Evolutionary conservation across 2,888 invertebrate genomes (phyloP), one percentile per base, ranked within the genome.

Genomic region (Colletes collaris): DNA sequence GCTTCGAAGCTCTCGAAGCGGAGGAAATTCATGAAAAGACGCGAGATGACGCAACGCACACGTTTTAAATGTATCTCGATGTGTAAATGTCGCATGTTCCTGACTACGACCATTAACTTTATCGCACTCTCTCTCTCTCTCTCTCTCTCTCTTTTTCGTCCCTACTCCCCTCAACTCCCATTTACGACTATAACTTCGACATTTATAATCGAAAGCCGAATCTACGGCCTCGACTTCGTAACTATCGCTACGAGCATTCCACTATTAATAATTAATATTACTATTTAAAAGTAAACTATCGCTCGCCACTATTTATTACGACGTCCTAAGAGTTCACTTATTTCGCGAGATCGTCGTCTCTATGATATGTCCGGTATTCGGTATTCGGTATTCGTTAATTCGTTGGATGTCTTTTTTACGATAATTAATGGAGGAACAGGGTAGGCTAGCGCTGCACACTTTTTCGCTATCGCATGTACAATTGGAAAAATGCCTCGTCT

Each of bases 21-120:
- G 44, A 46, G 63, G 55, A 76, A 78, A 59, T 65, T 66, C 55
- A 11, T 46, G 55, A 75, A 66, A 81, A 65, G 67, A 62, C 68
- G 72, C 80, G 80, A 72, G 73, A 81, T 65, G 78, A 66, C 67
- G 63, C 63, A 70, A 77, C 40, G 68, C 70, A 74, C 77, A 79
- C 58, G 76, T 80, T 46, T 85, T 85, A 80, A 86, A 83, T 86
- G 88, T 90, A 89, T 27, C 87, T 91, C 87, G 87, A 86, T 91
- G 90, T 92, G 88, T 92, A 90, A 89, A 90, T 91, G 91, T 92
- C 91, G 91, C 91, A 90, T 91, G 91, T 91, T 91, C 89, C 90
- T 87, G 87, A 88, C 86, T 89, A 90, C 88, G 85, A 87, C 75
- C 82, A 88, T 81, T 67, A 81, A 85, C 82, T 86, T 88, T 87